These are phyloP conservation scores for Loxodonta africana DNA, from an alignment of 2,113 vertebrate species.

Conservation along the genomic window DNA sequence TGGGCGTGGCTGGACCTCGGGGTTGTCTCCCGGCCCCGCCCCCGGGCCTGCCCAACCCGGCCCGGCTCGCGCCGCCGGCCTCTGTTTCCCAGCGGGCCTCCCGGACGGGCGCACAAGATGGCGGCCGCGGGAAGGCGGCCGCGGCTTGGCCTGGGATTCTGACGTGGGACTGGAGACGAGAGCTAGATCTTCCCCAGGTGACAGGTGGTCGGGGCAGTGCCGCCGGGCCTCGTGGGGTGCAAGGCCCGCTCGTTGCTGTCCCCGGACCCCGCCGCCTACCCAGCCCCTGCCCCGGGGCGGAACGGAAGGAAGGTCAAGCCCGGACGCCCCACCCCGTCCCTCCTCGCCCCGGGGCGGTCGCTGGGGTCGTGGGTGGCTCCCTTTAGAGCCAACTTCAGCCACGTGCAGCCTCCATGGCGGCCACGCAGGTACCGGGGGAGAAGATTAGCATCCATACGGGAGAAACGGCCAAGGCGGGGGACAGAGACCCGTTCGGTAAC, in stretches of 20 bases:
- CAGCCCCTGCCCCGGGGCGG: neutral
- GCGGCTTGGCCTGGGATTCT: neutral
- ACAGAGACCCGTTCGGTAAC: slow-evolving; percentile 2
- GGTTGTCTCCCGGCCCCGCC: neutral
- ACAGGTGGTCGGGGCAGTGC: neutral
- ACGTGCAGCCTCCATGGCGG: slow-evolving; percentile 81
- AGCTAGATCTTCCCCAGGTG: neutral
- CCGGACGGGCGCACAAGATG: slow-evolving; percentile 74
- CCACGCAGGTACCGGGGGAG: slow-evolving; percentile 60
- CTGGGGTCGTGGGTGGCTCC: neutral
- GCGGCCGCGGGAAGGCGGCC: neutral
- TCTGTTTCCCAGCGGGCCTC: slow-evolving; percentile 36
- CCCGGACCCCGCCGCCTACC: neutral
- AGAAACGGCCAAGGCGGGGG: slow-evolving; percentile 77
- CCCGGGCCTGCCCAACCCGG: neutral
- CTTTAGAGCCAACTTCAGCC: neutral
- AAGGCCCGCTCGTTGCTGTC: neutral
- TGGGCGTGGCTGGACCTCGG: fast-evolving
- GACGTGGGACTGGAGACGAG: neutral
- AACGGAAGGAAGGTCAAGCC: slow-evolving; percentile 61
- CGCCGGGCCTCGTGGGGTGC: neutral
- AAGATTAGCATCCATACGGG: slow-evolving; percentile 84
- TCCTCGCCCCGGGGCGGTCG: neutral
- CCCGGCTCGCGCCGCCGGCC: fast-evolving
- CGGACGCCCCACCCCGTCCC: neutral